Conservation (phyloP, 2,888 invertebrate species). For the Apodemia hepburni region DNA sequence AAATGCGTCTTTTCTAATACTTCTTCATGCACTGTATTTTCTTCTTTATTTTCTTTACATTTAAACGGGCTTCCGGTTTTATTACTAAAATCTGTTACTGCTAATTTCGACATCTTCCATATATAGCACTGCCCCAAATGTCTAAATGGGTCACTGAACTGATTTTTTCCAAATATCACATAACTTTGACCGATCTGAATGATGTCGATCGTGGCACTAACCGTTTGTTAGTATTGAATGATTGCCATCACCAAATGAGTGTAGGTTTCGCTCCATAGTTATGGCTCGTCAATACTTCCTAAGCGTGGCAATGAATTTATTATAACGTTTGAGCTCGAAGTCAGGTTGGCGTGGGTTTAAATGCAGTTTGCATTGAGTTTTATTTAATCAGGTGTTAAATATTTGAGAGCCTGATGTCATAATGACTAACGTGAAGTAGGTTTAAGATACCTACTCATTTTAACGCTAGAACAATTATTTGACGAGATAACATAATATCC, state of each 20-base stretch:
- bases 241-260: conserved; percentile 53
- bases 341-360: conserved; percentile 47
- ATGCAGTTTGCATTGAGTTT: conserved; percentile 68
- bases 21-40: conserved; percentile 49
- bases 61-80: conserved; percentile 50
- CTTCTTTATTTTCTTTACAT: conserved; percentile 38
- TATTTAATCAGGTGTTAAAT: conserved; percentile 36
- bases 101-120: conserved; percentile 56
- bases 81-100: conserved; percentile 61
- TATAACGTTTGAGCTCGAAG: conserved; percentile 40
- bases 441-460: conserved; percentile 11
- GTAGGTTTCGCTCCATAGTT: conserved; percentile 76
- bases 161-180: conserved; percentile 43
- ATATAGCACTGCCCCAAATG: not conserved
- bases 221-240: conserved; percentile 50
- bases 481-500: conserved; percentile 2
- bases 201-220: conserved; percentile 62
- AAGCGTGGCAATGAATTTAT: conserved; percentile 72
- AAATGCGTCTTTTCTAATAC: conserved; percentile 54
- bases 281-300: conserved; percentile 68
- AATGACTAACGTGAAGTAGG: conserved; percentile 7
- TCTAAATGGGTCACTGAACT: conserved; percentile 48
- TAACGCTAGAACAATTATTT: conserved; percentile 5
- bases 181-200: conserved; percentile 47
- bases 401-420: conserved; percentile 3